Evolutionary conservation across 2,888 invertebrate genomes (phyloP).

Genomic region (Pristionchus maxplancki): DNA sequence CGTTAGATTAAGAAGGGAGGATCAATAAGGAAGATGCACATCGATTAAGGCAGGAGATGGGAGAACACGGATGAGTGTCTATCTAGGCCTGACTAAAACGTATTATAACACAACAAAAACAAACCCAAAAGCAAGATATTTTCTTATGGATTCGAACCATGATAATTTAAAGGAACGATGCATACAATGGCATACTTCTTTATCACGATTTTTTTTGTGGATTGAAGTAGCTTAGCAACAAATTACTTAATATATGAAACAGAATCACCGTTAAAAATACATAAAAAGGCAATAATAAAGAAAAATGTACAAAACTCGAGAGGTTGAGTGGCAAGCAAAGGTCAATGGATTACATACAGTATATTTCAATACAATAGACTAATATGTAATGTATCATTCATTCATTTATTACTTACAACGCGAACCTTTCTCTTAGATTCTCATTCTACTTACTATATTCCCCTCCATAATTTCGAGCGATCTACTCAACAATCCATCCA

Average conservation of each 20-base stretch:
- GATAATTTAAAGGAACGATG: not conserved
- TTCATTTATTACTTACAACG: not conserved
- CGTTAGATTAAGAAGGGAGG: not conserved
- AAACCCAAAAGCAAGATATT: not conserved
- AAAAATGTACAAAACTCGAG: not conserved
- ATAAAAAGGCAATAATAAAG: not conserved
- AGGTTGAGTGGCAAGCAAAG: not conserved
- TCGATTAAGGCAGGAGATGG: not conserved
- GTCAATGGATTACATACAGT: slow-evolving; percentile 5
- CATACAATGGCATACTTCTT: too few species aligned
- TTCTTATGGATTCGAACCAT: not conserved
- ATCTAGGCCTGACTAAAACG: not conserved
- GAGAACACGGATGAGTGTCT: not conserved
- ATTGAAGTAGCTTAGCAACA: not conserved
- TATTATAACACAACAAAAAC: too few species aligned
- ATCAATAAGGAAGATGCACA: not conserved
- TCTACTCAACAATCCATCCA: slow-evolving; percentile 91
- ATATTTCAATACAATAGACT: not conserved
- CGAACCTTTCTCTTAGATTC: not conserved
- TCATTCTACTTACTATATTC: slow-evolving; percentile 6
- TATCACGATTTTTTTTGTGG: not conserved
- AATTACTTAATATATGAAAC: not conserved
- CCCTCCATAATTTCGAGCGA: slow-evolving; percentile 55
- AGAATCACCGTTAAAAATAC: not conserved
- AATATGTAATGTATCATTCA: not conserved